Evolutionary conservation across 2,797 vertebrate genomes (phyloP).

Genomic region (Lepidocolaptes lacrymiger): DNA sequence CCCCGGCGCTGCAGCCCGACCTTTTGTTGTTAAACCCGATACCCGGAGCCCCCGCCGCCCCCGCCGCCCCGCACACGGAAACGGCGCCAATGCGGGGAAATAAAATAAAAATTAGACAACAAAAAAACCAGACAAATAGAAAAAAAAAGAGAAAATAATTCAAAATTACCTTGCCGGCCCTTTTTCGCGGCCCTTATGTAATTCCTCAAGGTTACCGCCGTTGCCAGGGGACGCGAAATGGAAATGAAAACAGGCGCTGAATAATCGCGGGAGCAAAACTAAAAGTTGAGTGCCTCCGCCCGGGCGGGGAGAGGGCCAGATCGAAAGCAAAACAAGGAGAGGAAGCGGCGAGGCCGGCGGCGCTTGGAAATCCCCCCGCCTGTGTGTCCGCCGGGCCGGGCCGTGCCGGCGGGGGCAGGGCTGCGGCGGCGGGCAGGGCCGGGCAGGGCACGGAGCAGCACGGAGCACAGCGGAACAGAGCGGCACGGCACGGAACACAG

Average conservation of each 20-base stretch:
- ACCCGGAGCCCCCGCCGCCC: neutral
- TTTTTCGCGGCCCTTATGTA: constrained; percentile 71
- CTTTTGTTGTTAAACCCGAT: constrained; percentile 56
- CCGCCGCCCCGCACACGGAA: neutral
- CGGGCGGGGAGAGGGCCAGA: constrained; percentile 83
- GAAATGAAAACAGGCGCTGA: constrained; percentile 77
- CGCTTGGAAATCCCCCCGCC: constrained; percentile 88
- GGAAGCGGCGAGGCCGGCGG: constrained; percentile 77
- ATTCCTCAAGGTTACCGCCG: constrained; percentile 73
- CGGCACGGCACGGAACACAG: neutral
- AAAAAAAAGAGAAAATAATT: neutral
- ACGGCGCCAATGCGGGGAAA: neutral
- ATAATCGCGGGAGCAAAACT: constrained; percentile 83
- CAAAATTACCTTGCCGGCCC: constrained; percentile 68
- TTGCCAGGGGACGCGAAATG: constrained; percentile 73
- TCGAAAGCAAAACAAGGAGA: constrained; percentile 98
- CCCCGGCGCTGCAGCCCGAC: constrained; percentile 54
- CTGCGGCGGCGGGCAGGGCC: constrained; percentile 69
- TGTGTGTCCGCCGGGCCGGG: constrained; percentile 43
- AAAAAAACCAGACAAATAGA: too few species aligned
- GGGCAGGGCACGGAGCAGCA: neutral
- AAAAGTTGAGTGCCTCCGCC: constrained; percentile 82
- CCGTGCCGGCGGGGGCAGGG: constrained; percentile 72
- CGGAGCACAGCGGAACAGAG: neutral
- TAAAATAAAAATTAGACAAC: neutral